Conservation (phyloP, 2,113 vertebrate genomes). For the Eretmochelys imbricata region DNA sequence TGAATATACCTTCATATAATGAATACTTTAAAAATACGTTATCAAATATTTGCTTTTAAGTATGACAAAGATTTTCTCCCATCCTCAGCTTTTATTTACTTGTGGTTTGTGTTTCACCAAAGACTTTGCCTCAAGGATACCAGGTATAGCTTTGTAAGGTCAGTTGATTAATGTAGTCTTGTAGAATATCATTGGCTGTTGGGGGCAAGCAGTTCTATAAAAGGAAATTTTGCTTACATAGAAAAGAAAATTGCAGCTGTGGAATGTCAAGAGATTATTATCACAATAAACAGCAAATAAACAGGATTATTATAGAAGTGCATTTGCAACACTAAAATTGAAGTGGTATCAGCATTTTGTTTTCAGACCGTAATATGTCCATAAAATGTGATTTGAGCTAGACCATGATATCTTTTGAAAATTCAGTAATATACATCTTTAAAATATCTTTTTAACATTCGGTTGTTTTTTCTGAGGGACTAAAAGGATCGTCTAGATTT, state of each 20-base stretch:
- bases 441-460: background rate
- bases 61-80: background rate
- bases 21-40: slow-evolving; percentile 12
- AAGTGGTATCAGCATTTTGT: slow-evolving; percentile 69
- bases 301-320: slow-evolving; percentile 67
- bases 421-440: background rate
- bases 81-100: background rate
- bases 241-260: slow-evolving; percentile 69
- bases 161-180: slow-evolving; percentile 33
- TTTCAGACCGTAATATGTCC: slow-evolving; percentile 59
- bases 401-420: slow-evolving; percentile 47
- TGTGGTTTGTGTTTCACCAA: slow-evolving; percentile 30
- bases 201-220: slow-evolving; percentile 53
- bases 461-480: slow-evolving; percentile 14
- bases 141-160: slow-evolving; percentile 29
- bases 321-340: slow-evolving; percentile 68
- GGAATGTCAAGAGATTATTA: slow-evolving; percentile 64
- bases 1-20: slow-evolving; percentile 46
- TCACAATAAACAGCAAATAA: slow-evolving; percentile 81
- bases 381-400: slow-evolving; percentile 59
- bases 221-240: slow-evolving; percentile 70
- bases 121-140: slow-evolving; percentile 35
- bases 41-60: slow-evolving; percentile 45
- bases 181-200: slow-evolving; percentile 39
- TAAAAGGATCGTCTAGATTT: background rate